Conservation (phyloP, 2,113 vertebrate genomes). For the Abramis brama region DNA sequence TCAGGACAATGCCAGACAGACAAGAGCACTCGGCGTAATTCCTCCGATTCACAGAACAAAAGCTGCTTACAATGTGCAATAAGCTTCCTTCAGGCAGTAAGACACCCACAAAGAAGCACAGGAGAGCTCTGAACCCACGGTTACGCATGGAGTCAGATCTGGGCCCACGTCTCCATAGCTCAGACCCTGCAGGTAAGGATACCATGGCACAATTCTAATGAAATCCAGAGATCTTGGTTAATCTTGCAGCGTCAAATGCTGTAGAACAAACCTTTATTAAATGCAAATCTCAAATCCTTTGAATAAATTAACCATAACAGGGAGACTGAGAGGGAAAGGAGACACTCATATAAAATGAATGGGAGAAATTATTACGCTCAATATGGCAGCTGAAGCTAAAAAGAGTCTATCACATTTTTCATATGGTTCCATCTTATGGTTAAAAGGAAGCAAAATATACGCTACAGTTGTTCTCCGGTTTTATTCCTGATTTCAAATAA, state of each 20-base stretch:
- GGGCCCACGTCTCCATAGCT: constrained; percentile 19
- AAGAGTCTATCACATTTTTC: not conserved
- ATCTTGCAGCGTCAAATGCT: constrained; percentile 6
- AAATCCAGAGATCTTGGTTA: constrained; percentile 46
- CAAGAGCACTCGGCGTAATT: not conserved
- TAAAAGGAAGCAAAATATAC: not conserved
- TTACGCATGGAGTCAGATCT: constrained; percentile 44
- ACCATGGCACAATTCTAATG: constrained; percentile 26
- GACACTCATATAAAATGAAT: not conserved
- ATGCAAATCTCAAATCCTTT: constrained; percentile 48
- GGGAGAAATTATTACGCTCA: not conserved
- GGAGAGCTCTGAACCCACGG: constrained; percentile 9
- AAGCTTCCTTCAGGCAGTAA: constrained; percentile 57
- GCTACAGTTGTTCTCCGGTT: not conserved
- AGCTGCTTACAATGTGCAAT: constrained; percentile 52
- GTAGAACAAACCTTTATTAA: constrained; percentile 53
- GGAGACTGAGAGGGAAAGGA: not conserved
- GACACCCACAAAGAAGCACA: constrained; percentile 35
- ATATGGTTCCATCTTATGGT: not conserved
- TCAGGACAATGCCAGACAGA: constrained; percentile 26
- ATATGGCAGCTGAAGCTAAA: not conserved
- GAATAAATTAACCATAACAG: constrained; percentile 43
- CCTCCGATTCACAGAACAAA: not conserved
- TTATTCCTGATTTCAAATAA: not conserved
- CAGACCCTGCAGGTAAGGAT: constrained; percentile 41